Evolutionary conservation across 2,888 invertebrate species (phyloP), one percentile per base, ranked within the genome.

Genomic region (Phymatocera aterrima): DNA sequence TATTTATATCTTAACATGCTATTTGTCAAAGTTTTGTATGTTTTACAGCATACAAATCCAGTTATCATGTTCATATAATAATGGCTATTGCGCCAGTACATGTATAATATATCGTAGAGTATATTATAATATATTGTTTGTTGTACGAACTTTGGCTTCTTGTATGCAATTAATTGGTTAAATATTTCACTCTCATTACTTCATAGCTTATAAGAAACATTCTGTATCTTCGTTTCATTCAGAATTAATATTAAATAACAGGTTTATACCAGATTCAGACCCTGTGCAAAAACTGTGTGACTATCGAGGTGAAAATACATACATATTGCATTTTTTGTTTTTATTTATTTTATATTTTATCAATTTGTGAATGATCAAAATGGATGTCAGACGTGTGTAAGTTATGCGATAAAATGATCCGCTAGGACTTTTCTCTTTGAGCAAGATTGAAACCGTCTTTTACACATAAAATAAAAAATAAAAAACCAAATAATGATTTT

Each of bases 71-170:
- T n/a, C n/a, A n/a, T n/a, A n/a, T 68, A 5, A 46, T 31, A 24
- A 68, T 46, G 24, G 40, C 68, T 68, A 46, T 65, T n/a, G 18
- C 34, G 51, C 37, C 77, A 37, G 21, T 48, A 43, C n/a, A n/a
- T n/a, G n/a, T n/a, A n/a, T n/a, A n/a, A n/a, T n/a, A n/a, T n/a
- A n/a, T n/a, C n/a, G n/a, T n/a, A n/a, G n/a, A n/a, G n/a, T 46
- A 68, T 15, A 43, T 43, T 80, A 77, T 78, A 80, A 80, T 78
- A 80, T 80, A 83, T 80, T 82, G 81, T 80, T 80, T 78, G 79
- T 74, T 83, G 83, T 79, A 81, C 84, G 79, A 82, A 81, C 78
- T 78, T 82, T 83, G 77, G 65, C 80, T 78, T 79, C 78, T 75
- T 57, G 12, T 65, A 31, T 31, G 46, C 48, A 72, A 48, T 81